A percentile compares a stretch with the other conserved stretches of the same genome.
These are phyloP conservation scores for Platerodrilus igneus DNA, from an alignment of 2,888 invertebrate species.

Conservation along the genomic window DNA sequence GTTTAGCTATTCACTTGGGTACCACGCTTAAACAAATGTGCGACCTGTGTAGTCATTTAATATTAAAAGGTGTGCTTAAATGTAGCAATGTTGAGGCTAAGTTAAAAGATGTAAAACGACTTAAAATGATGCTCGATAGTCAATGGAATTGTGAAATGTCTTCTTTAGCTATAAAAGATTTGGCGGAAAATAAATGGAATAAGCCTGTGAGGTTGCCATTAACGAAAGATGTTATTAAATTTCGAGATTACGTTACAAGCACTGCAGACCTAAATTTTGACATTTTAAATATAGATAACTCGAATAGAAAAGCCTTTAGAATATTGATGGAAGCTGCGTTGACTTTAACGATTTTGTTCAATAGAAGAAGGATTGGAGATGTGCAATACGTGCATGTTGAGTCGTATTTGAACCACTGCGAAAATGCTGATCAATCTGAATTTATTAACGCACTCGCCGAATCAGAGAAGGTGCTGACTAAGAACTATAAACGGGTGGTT, in stretches of 20 bases:
- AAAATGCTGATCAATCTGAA: slow-evolving; percentile 14
- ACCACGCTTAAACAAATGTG: slow-evolving; percentile 11
- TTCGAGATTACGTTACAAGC: slow-evolving; percentile 10
- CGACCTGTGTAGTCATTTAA: slow-evolving; percentile 6
- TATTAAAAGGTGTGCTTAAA: slow-evolving; percentile 10
- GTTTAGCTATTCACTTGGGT: slow-evolving; percentile 10
- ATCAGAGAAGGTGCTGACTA: slow-evolving; percentile 14
- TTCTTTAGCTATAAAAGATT: slow-evolving; percentile 14
- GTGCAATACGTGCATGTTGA: slow-evolving; percentile 11
- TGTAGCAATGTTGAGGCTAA: slow-evolving; percentile 9
- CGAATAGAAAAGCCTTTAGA: slow-evolving; percentile 4
- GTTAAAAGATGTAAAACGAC: slow-evolving; percentile 10
- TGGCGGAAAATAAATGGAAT: slow-evolving; percentile 16
- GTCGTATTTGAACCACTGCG: slow-evolving; percentile 11
- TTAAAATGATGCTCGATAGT: slow-evolving; percentile 11
- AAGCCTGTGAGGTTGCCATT: slow-evolving; percentile 12
- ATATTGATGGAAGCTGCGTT: slow-evolving; percentile 9
- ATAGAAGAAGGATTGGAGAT: slow-evolving; percentile 18
- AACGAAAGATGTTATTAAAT: slow-evolving; percentile 15
- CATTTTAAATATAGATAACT: slow-evolving; percentile 6
- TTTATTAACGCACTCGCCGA: slow-evolving; percentile 10
- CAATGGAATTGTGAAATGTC: slow-evolving; percentile 16
- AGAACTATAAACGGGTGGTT: slow-evolving; percentile 15
- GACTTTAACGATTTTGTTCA: slow-evolving; percentile 14
- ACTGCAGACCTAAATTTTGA: slow-evolving; percentile 6